Conservation (phyloP, 2,888 invertebrate genomes). For the Acheta domesticus region DNA sequence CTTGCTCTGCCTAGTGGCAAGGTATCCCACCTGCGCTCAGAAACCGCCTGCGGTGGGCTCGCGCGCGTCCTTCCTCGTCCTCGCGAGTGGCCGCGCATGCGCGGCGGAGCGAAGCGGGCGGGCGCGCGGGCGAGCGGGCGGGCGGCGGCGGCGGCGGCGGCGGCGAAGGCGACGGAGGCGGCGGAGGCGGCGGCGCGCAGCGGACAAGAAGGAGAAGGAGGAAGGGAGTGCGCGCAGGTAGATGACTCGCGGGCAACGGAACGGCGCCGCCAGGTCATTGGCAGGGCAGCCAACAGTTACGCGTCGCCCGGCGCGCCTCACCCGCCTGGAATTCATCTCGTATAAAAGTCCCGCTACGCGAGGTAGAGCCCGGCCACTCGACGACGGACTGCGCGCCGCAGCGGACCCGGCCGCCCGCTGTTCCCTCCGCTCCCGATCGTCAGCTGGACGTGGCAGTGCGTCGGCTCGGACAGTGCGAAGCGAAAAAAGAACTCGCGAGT, state of each 20-base stretch:
- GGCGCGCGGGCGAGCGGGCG: not conserved
- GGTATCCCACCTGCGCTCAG: too few relatives aligned
- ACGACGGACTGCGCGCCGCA: not conserved
- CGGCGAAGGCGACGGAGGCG: too few relatives aligned
- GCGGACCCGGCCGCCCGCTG: not conserved
- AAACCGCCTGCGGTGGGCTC: too few relatives aligned
- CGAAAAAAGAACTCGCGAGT: not conserved
- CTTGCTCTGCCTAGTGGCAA: too few relatives aligned
- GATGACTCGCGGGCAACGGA: conserved; percentile 9
- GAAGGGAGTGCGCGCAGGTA: not conserved
- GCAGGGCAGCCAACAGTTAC: conserved; percentile 18
- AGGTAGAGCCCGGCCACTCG: not conserved
- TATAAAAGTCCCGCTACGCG: conserved; percentile 18
- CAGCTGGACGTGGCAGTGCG: not conserved
- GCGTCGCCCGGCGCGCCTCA: not conserved
- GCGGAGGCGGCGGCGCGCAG: not conserved
- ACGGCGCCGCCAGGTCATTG: conserved; percentile 7
- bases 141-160: too few relatives aligned
- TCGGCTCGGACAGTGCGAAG: too few relatives aligned
- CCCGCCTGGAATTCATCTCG: not conserved
- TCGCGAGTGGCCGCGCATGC: not conserved
- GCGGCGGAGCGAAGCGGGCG: not conserved
- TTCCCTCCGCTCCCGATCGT: not conserved
- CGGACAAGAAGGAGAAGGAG: not conserved
- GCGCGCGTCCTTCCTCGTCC: too few relatives aligned